Evolutionary conservation across 2,113 vertebrate genomes (phyloP).

Genomic region (Poicephalus gulielmi): DNA sequence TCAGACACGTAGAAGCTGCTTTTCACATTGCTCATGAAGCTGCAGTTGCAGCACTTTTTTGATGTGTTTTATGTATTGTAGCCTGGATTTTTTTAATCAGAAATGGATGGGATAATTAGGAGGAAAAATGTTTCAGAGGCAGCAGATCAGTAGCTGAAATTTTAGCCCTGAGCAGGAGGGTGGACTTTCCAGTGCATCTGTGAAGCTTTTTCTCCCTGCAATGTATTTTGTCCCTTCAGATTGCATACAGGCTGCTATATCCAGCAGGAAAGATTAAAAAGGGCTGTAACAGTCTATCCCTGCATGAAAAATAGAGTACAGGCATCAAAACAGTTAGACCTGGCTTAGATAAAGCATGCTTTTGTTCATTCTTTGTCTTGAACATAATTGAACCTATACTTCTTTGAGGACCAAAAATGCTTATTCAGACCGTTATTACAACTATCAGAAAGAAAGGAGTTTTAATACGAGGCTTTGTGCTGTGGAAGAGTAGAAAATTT

Average conservation of each 20-base stretch:
- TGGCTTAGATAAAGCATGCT: not conserved
- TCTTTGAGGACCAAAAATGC: not conserved
- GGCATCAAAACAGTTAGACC: not conserved
- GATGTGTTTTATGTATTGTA: not conserved
- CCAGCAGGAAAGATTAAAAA: conserved; percentile 8
- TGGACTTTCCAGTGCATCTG: not conserved
- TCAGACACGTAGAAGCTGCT: not conserved
- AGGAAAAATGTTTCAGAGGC: not conserved
- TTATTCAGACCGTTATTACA: not conserved
- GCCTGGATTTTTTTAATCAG: not conserved
- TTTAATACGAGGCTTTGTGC: not conserved
- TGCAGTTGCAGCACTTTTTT: not conserved
- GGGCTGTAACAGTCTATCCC: not conserved
- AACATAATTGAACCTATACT: not conserved
- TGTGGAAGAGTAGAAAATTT: not conserved
- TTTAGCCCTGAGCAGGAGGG: not conserved
- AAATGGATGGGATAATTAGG: not conserved
- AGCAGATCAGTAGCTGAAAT: not conserved
- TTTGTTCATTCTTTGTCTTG: not conserved
- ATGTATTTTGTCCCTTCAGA: not conserved
- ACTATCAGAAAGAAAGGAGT: not conserved
- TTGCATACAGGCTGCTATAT: not conserved
- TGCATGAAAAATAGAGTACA: not conserved
- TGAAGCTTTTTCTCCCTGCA: not conserved
- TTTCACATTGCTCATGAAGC: not conserved